Conservation (phyloP, 2,797 vertebrate genomes). For the Enteromius paludinosus region DNA sequence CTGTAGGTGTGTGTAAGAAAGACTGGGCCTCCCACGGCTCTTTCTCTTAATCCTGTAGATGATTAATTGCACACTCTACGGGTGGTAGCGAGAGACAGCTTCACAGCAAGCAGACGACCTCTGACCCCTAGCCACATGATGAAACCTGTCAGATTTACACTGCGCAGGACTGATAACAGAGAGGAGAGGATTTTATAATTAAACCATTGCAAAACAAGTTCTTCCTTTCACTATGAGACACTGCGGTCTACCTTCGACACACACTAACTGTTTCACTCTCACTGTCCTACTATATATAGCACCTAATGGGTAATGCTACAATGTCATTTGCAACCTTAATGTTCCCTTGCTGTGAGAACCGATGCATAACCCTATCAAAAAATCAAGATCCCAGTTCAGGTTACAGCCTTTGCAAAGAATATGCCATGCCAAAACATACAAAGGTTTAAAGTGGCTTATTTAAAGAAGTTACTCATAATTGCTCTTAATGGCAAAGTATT, state of each 20-base stretch:
- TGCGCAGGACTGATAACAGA: slow-evolving; percentile 2
- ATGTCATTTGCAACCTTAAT: slow-evolving; percentile 25
- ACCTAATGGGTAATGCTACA: slow-evolving; percentile 20
- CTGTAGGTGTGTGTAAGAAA: slow-evolving; percentile 15
- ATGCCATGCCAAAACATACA: slow-evolving; percentile 5
- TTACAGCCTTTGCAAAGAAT: not conserved
- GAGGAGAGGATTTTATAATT: not conserved
- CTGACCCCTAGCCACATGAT: slow-evolving; percentile 33
- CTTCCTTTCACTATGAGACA: not conserved
- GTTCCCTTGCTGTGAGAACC: not conserved
- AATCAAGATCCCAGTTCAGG: not conserved
- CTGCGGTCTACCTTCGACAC: not conserved
- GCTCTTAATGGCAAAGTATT: not conserved
- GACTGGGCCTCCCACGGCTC: slow-evolving; percentile 27
- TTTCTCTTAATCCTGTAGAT: slow-evolving; percentile 64
- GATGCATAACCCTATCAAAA: slow-evolving; percentile 2
- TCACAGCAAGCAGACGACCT: slow-evolving; percentile 40
- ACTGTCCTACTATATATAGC: not conserved
- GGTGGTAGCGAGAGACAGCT: slow-evolving; percentile 63
- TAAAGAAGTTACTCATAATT: not conserved
- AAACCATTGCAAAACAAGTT: not conserved
- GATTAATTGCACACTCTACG: slow-evolving; percentile 70
- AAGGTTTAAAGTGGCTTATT: not conserved
- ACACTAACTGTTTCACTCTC: not conserved
- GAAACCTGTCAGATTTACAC: slow-evolving; percentile 31